Percentiles rank a stretch among this genome's conserved stretches.
Conservation (phyloP, 2,113 vertebrate species). For the Chloropsis hardwickii region DNA sequence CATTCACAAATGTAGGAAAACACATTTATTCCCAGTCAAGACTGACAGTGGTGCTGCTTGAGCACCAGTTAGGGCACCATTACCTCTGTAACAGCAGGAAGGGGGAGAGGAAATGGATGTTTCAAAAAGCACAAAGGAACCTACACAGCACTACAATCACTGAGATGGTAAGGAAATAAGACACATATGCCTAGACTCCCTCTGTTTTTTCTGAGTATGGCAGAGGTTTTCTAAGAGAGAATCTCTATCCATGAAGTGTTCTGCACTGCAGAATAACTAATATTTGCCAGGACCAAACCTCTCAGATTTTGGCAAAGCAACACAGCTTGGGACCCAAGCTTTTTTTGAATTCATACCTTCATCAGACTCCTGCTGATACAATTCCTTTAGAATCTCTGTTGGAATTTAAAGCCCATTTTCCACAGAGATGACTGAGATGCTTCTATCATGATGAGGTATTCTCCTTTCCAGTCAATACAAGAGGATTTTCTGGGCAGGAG, state of each 20-base stretch:
- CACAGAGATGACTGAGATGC: neutral
- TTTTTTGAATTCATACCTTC: neutral
- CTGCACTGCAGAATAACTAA: neutral
- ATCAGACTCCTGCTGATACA: neutral
- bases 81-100: neutral
- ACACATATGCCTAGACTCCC: neutral
- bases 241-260: neutral
- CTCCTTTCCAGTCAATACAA: neutral
- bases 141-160: neutral
- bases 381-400: neutral
- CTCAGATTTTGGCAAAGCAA: neutral
- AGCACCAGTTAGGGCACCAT: neutral
- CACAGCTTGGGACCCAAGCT: neutral
- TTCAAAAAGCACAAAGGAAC: neutral
- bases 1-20: neutral
- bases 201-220: neutral
- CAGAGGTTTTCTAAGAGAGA: neutral
- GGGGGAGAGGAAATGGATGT: neutral
- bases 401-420: neutral
- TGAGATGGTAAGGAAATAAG: neutral
- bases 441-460: neutral
- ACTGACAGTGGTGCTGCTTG: neutral
- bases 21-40: neutral
- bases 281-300: neutral
- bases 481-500: neutral